Evolutionary conservation across 2,888 invertebrate genomes (phyloP).

Genomic region (Drosophila algonquin): DNA sequence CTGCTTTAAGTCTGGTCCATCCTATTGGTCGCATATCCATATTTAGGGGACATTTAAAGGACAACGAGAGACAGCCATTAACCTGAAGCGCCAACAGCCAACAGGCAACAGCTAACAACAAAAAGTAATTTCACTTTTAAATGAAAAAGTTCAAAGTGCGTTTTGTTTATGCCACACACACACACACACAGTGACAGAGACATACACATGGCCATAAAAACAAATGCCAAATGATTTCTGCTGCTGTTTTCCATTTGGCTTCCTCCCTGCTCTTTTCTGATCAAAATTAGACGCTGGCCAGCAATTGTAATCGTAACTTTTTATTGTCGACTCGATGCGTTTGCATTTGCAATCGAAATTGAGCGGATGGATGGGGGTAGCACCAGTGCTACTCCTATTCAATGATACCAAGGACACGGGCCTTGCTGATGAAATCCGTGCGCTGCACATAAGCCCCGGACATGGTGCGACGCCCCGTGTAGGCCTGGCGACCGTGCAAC

Average conservation of each 20-base stretch:
- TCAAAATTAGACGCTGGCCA: constrained; percentile 63
- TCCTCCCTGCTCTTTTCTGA: constrained; percentile 9
- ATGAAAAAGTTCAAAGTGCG: constrained; percentile 79
- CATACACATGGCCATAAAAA: constrained; percentile 63
- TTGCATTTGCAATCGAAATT: constrained; percentile 43
- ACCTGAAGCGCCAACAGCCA: constrained; percentile 30
- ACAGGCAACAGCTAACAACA: constrained; percentile 41
- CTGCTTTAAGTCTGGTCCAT: constrained; percentile 30
- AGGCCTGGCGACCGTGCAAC: constrained; percentile 89
- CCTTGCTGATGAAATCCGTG: constrained; percentile 88
- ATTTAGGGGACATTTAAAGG: constrained; percentile 73
- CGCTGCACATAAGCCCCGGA: constrained; percentile 90
- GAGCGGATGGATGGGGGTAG: constrained; percentile 7
- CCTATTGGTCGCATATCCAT: constrained; percentile 39
- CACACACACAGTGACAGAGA: constrained; percentile 6
- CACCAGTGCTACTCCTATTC: constrained; percentile 51
- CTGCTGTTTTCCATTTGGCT: constrained; percentile 50
- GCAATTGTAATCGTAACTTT: constrained; percentile 70
- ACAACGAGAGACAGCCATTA: constrained; percentile 67
- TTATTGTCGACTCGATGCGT: constrained; percentile 51
- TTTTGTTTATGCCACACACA: constrained; percentile 58
- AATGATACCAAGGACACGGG: constrained; percentile 85
- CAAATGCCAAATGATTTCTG: constrained; percentile 72
- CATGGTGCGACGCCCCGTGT: constrained; percentile 88
- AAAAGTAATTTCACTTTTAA: constrained; percentile 78